Evolutionary conservation across 2,888 invertebrate genomes (phyloP).

Genomic region (Leptopterna dolabrata): DNA sequence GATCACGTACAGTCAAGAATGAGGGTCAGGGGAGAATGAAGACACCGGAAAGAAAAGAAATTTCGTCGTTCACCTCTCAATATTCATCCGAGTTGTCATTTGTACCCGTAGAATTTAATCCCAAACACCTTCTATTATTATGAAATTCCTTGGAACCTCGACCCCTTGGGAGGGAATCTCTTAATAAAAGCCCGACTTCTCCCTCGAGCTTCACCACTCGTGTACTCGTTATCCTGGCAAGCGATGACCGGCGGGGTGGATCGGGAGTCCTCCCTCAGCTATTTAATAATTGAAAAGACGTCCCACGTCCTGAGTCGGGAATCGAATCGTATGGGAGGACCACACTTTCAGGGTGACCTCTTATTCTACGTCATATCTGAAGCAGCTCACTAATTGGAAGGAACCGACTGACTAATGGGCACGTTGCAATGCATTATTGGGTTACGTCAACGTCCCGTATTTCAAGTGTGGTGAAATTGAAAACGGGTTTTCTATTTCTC

Average conservation of each 20-base stretch:
- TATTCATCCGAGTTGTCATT: conserved; percentile 27
- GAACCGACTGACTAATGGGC: too few species aligned
- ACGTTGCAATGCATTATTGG: too few species aligned
- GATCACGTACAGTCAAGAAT: too few species aligned
- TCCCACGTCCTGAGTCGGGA: not conserved
- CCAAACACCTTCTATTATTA: conserved; percentile 32
- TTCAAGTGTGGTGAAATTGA: too few species aligned
- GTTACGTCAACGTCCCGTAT: too few species aligned
- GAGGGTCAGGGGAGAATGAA: too few species aligned
- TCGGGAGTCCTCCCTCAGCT: not conserved
- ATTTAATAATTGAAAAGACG: conserved; percentile 27
- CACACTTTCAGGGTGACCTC: too few species aligned
- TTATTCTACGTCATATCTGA: too few species aligned
- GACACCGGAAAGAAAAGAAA: not conserved
- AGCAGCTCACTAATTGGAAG: too few species aligned
- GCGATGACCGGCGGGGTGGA: not conserved
- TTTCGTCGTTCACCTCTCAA: not conserved
- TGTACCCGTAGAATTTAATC: conserved; percentile 33
- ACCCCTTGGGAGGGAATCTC: conserved; percentile 24
- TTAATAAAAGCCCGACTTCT: conserved; percentile 19
- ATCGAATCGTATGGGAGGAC: not conserved
- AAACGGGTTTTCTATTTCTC: too few species aligned
- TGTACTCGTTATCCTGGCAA: not conserved
- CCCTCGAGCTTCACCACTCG: not conserved
- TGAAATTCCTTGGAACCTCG: conserved; percentile 25